A percentile compares a stretch with the other conserved stretches of the same genome.
phyloP scores from a whole-genome alignment of 2,113 vertebrate genomes.

The Pithys albifrons region DNA sequence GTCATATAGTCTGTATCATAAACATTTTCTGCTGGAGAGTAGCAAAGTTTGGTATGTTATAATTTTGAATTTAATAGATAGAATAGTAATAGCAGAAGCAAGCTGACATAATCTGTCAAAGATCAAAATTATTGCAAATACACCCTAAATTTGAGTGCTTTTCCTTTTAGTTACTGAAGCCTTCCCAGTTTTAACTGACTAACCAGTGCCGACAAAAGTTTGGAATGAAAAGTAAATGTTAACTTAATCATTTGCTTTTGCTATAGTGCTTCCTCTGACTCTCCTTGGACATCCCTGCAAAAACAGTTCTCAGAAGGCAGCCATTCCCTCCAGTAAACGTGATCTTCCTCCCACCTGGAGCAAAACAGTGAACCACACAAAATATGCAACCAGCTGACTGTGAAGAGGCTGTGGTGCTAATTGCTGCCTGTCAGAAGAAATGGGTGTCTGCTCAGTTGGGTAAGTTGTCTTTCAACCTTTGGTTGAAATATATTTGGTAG shows the following conservation, averaged over 20 bases:
- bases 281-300: not conserved
- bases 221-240: not conserved
- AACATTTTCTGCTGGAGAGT: not conserved
- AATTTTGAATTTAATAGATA: not conserved
- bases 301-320: not conserved
- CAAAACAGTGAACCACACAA: not conserved
- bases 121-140: not conserved
- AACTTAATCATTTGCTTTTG: not conserved
- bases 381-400: not conserved
- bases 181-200: not conserved
- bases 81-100: not conserved
- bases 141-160: not conserved
- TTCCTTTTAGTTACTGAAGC: not conserved
- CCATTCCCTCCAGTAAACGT: fast-evolving
- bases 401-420: not conserved
- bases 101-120: not conserved
- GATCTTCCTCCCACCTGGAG: not conserved
- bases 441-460: not conserved
- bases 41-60: not conserved
- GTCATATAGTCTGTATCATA: not conserved
- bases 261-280: not conserved
- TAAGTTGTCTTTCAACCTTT: not conserved
- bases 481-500: not conserved
- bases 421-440: not conserved
- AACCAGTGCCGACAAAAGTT: not conserved